Percentiles rank a stretch among this genome's conserved stretches.
Evolutionary conservation across 2,797 vertebrate species (phyloP).

Genomic region (Mastacembelus armatus): DNA sequence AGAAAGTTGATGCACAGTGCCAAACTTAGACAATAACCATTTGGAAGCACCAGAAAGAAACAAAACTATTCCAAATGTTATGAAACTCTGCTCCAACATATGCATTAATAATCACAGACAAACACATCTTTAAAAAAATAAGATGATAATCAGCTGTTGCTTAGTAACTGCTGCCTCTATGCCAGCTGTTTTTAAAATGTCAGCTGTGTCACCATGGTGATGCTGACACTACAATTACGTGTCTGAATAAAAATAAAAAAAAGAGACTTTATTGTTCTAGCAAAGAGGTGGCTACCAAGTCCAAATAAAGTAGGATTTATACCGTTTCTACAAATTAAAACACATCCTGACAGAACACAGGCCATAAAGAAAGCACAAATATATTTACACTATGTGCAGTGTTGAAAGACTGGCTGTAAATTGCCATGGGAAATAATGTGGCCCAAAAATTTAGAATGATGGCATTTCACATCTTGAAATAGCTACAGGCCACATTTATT

Average conservation of each 20-base stretch:
- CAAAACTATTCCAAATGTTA: background rate
- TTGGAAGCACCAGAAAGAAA: background rate
- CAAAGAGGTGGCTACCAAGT: background rate
- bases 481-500: background rate
- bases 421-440: background rate
- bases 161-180: constrained; percentile 58
- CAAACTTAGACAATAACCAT: background rate
- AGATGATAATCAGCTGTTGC: constrained; percentile 61
- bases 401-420: background rate
- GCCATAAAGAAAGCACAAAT: background rate
- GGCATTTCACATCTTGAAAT: background rate
- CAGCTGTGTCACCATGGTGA: constrained; percentile 60
- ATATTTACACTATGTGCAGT: background rate
- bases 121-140: constrained; percentile 16
- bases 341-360: background rate
- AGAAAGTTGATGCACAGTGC: background rate
- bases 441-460: background rate
- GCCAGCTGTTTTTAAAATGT: constrained; percentile 61
- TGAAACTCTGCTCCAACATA: background rate
- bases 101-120: constrained; percentile 5
- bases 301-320: background rate
- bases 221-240: constrained; percentile 15
- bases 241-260: constrained; percentile 20
- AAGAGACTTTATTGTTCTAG: background rate
- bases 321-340: background rate